Conservation (phyloP, 2,888 invertebrate genomes). For the Rhyacophila evoluta region DNA sequence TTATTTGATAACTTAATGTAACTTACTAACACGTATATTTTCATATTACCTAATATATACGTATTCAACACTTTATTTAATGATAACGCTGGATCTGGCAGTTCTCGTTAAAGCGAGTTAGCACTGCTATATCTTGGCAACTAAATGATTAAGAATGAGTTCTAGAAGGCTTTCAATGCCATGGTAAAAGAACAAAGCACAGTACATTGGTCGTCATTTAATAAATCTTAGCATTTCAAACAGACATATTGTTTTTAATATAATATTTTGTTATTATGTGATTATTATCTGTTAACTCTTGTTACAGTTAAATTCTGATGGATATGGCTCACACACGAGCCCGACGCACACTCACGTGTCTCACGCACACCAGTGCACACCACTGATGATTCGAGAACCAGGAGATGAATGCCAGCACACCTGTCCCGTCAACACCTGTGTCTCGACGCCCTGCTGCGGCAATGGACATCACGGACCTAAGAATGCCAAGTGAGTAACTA, state of each 20-base stretch:
- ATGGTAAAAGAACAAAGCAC: no score
- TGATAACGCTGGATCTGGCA: no score
- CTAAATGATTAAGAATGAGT: no score
- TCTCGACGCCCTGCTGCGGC: slow-evolving; percentile 60
- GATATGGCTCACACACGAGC: slow-evolving; percentile 88
- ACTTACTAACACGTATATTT: no score
- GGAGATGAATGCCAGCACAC: slow-evolving; percentile 28
- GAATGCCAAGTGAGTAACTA: slow-evolving; percentile 89
- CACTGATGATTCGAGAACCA: slow-evolving; percentile 78
- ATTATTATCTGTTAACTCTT: slow-evolving; percentile 37
- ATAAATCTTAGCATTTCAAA: no score
- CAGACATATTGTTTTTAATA: not conserved
- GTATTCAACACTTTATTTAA: no score
- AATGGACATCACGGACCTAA: slow-evolving; percentile 76
- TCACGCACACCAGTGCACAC: slow-evolving; percentile 74
- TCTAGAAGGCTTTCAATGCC: no score
- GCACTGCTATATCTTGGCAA: no score
- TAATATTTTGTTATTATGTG: not conserved
- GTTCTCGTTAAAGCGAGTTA: no score
- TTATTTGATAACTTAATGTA: no score
- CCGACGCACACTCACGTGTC: slow-evolving; percentile 75
- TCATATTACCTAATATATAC: no score
- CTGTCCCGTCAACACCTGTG: slow-evolving; percentile 63
- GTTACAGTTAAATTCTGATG: slow-evolving; percentile 86
- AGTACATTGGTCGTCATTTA: no score